These are phyloP conservation scores for Melospiza melodia DNA, from an alignment of 2,113 vertebrate species.

Conservation along the genomic window DNA sequence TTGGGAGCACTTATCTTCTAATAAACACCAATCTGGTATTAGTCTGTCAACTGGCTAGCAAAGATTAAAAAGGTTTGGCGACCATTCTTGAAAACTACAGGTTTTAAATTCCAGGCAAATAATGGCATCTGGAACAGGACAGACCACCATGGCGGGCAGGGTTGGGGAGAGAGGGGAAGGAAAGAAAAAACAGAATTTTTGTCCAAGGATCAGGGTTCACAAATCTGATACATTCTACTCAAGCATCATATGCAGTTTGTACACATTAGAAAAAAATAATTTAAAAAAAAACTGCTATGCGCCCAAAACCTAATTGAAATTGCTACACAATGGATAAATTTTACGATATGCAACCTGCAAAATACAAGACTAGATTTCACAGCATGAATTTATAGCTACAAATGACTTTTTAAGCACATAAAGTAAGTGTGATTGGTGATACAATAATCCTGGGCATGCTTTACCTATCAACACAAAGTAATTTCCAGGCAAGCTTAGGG, in stretches of 20 bases:
- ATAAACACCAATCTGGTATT: background rate
- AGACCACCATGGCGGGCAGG: fast-evolving
- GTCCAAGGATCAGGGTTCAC: background rate
- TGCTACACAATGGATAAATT: background rate
- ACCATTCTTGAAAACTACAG: background rate
- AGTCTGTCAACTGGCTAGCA: background rate
- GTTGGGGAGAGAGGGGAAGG: fast-evolving
- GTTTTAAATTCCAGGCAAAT: background rate
- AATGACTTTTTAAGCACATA: slow-evolving; percentile 50
- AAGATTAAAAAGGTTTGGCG: background rate
- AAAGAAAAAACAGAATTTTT: background rate
- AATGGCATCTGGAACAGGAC: background rate
- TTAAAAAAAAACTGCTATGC: background rate
- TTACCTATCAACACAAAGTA: slow-evolving; percentile 21
- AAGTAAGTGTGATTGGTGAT: slow-evolving; percentile 28
- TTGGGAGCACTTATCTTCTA: background rate
- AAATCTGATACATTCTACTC: background rate
- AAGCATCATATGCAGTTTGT: background rate
- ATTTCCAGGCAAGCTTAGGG: slow-evolving; percentile 24
- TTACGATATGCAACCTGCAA: slow-evolving; percentile 1
- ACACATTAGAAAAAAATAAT: background rate
- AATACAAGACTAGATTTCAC: slow-evolving; percentile 23
- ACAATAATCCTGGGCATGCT: slow-evolving; percentile 19
- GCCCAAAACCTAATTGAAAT: background rate
- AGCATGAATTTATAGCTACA: slow-evolving; percentile 35